Evolutionary conservation across 2,888 invertebrate genomes (phyloP), one percentile per base, ranked within the genome.

Genomic region (Syritta pipiens): DNA sequence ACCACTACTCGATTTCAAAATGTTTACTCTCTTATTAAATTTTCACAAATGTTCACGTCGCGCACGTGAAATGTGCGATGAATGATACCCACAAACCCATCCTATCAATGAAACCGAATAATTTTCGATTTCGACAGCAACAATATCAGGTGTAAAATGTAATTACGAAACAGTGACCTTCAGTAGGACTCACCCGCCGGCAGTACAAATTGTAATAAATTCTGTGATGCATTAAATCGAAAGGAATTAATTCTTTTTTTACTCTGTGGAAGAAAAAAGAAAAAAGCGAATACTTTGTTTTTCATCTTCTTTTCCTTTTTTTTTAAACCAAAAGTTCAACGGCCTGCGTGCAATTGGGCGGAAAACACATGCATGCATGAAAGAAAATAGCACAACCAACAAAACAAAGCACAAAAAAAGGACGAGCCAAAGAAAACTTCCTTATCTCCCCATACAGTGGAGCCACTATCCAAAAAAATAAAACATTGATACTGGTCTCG

Each of bases 361-460:
- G 30, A 55, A 72, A 57, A 35, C 20, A 65, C 20, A 48, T 53
- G 35, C 12, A 24, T 14, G 10, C 22, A 51, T 32, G 30, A 1
- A 42, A 35, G 28, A 57, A 65, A 72, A 42, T 19, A 48, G 40
- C 32, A 51, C 46, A 51, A 19, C 49, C 5, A 24, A 19, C 2
- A 6, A 48, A 19, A 51, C 20, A 24, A 4, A 30, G 12, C 10
- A 20, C 6, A 26, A 12, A 44, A 48, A 42, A 26, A 4, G 49
- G 22, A 7, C n/a, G 24, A 69, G 48, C 75, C 57, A 71, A 76
- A 40, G 62, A 69, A 71, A 76, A 71, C 57, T 44, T 71, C 20
- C 59, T 76, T 76, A 76, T 76, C 76, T 71, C 9, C 12, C 17
- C 12, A 10, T 20, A 44, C 26, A 55, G 19, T 44, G 69, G 35